Percentiles rank a stretch among this genome's conserved stretches.
Conservation (phyloP, 1,140 invertebrate species). For the Bombus consobrinus region DNA sequence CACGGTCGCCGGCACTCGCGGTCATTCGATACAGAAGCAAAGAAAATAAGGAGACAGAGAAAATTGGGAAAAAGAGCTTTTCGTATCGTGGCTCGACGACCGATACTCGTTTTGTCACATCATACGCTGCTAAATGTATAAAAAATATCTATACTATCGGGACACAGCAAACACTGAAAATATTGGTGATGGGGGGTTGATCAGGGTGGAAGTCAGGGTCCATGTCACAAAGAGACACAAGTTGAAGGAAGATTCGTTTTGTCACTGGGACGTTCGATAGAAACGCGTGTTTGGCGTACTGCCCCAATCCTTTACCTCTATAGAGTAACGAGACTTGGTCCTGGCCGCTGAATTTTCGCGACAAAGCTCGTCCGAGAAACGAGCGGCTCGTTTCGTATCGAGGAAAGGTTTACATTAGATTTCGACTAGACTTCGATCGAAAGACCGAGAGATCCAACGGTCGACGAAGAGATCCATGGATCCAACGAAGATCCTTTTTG, state of each 20-base stretch:
- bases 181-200: constrained; percentile 72
- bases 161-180: constrained; percentile 80
- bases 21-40: constrained; percentile 21
- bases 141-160: constrained; percentile 78
- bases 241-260: constrained; percentile 44
- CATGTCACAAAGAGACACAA: constrained; percentile 63
- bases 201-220: constrained; percentile 62
- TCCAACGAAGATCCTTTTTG: background rate
- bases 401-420: constrained; percentile 69
- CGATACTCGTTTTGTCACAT: constrained; percentile 75
- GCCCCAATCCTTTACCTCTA: constrained; percentile 12
- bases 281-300: constrained; percentile 1
- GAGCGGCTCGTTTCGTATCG: background rate
- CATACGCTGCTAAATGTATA: constrained; percentile 71
- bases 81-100: constrained; percentile 45
- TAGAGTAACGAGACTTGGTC: background rate
- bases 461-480: constrained; percentile 11
- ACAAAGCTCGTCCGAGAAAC: background rate
- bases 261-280: background rate
- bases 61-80: constrained; percentile 11
- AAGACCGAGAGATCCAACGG: constrained; percentile 10
- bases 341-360: background rate
- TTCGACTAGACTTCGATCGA: constrained; percentile 35
- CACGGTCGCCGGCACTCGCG: constrained; percentile 61
- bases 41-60: constrained; percentile 34